Evolutionary conservation across 2,113 vertebrate species (phyloP).

Genomic region (Sakesphorus luctuosus): DNA sequence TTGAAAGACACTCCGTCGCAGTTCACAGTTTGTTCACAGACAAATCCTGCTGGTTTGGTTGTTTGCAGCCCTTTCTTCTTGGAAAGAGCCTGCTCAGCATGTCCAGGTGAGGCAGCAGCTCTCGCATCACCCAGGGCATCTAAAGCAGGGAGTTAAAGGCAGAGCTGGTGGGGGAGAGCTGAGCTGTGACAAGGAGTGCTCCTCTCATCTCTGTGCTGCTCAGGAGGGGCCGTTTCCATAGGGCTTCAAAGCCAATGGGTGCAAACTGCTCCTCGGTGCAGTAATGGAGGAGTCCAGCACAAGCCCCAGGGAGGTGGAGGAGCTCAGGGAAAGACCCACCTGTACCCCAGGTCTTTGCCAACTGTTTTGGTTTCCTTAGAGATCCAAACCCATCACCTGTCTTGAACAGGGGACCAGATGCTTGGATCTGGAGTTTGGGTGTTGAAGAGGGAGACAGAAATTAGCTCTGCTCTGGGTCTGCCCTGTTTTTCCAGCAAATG

Average conservation of each 20-base stretch:
- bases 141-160: conserved; percentile 35
- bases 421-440: neutral
- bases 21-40: conserved; percentile 72
- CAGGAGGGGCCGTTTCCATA: neutral
- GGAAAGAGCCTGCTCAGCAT: conserved; percentile 35
- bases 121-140: conserved; percentile 11
- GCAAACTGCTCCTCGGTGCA: neutral
- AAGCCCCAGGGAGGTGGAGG: neutral
- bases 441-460: neutral
- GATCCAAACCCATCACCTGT: neutral
- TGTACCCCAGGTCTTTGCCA: neutral
- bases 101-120: conserved; percentile 25
- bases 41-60: conserved; percentile 58
- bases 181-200: neutral
- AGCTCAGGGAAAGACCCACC: neutral
- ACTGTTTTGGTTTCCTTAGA: neutral
- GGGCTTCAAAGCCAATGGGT: neutral
- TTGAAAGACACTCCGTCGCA: conserved; percentile 44
- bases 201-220: neutral
- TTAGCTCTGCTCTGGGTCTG: neutral
- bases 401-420: neutral
- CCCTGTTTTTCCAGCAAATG: neutral
- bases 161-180: neutral
- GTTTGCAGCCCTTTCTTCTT: conserved; percentile 52
- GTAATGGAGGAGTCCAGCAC: neutral